Evolutionary conservation across 1,140 invertebrate species (phyloP), one percentile per base, ranked within the genome.

Genomic region (Hylaeus anthracinus): DNA sequence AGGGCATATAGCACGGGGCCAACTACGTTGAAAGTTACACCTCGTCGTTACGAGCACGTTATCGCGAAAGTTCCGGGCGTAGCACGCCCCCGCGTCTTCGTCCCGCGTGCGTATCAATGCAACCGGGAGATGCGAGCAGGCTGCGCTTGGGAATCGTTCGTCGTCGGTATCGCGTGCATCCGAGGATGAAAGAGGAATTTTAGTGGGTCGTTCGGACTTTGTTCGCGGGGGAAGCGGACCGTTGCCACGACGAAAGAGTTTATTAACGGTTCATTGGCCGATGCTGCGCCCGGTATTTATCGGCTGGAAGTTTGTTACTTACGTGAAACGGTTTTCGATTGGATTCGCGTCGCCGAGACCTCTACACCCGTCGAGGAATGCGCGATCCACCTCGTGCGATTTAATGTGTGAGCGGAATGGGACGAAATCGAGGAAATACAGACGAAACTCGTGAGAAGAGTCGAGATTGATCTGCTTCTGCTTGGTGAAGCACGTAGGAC

Each of bases 1-100:
- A 41, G 2, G 53, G 48, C 73, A 61, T 55, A 39, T 10, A 58
- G 45, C 26, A 60, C 45, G 41, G 53, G 48, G 65, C 37, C 43
- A 85, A 65, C 76, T 74, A 65, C 45, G 71, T 48, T 43, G 53
- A 71, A 84, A 84, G 75, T 85, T 85, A 74, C 79, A 74, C 78
- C 76, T 80, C 64, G 51, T 45, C 72, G 83, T 84, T 85, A 80
- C 71, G 58, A 69, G 76, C 83, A 66, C 71, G 83, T 85, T 85
- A 84, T 84, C 82, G 45, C 65, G 65, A 66, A 85, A 85, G 70
- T 84, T 84, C 39, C 60, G 41, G 26, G 79, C 79, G 73, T 76
- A 66, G 53, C 66, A 65, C 66, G 67, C 58, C 26, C 26, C 48
- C 5, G 41, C 48, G 26, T 75, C 51, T 45, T 37, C 41, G 43